Base-by-base conservation (phyloP, 2,797 vertebrate species). In the Bufotes viridis region DNA sequence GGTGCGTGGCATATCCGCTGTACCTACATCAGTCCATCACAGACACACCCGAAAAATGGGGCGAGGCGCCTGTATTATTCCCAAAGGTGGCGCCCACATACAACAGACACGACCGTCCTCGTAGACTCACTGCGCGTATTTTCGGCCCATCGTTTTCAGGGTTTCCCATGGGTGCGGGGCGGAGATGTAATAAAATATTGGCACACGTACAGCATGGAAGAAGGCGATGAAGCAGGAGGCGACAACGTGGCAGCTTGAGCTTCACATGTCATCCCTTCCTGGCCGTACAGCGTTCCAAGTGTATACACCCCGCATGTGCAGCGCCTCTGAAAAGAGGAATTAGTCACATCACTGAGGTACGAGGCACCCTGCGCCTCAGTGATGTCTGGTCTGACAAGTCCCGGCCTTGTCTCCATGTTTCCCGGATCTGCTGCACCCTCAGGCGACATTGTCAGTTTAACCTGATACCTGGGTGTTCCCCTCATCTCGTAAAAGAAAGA, bases 211-310 rank as follows among this genome's bases (percentile, higher is more conserved):
- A 5, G 17, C 17, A 14, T 9, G 65, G 65, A 88, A 70, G 51
- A 88, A 58, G 22, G 18, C n/a, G 51, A 60, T 79, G 75, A 61
- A 53, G 65, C 87, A 63, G 51, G 34, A 29, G 53, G 55, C 55
- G 63, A 26, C 67, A 22, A 84, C 87, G 87, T 84, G 87, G 82
- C 87, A 88, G 12, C n/a, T 10, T 13, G 17, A n/a, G n/a, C 24
- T 65, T 57, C 24, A 53, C 63, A 51, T 83, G 75, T 78, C 63
- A 79, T 22, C 75, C 81, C 65, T 84, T 84, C 82, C 75, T 78
- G 87, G 58, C 60, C 24, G n/a, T 57, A 13, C 58, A 29, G 7
- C 10, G 72, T 85, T 34, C 72, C 83, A 85, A 51, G 57, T n/a
- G 18, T 17, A 24, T 42, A 63, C 70, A 42, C 26, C 70, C 58